Conservation (phyloP, 2,888 invertebrate species). For the Andrena haemorrhoa region DNA sequence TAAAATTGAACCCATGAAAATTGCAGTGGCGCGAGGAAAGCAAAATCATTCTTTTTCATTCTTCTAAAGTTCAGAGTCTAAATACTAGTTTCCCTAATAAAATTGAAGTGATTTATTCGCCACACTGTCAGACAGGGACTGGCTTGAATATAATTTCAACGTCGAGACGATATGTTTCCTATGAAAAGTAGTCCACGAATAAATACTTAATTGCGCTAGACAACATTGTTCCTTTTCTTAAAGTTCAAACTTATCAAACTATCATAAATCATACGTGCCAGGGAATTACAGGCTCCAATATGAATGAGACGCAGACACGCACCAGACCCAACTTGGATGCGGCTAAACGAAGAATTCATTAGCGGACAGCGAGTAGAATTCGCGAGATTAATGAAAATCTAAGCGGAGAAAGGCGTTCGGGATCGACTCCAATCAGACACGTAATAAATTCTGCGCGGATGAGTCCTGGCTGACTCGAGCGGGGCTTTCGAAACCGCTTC, state of each 20-base stretch:
- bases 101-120: no score
- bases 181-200: not conserved
- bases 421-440: not conserved
- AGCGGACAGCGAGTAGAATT: not conserved
- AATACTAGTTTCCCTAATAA: no score
- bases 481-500: conserved; percentile 52
- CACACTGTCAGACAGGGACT: no score
- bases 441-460: conserved; percentile 18
- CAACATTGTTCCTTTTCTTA: not conserved
- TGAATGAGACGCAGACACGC: not conserved
- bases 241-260: not conserved
- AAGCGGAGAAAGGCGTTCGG: conserved; percentile 2
- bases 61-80: no score
- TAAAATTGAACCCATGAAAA: not conserved
- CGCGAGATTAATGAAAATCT: conserved; percentile 24
- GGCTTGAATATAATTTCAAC: no score
- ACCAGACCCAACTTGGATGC: not conserved
- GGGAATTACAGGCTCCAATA: not conserved
- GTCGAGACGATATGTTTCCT: not conserved
- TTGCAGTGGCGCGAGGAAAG: not conserved
- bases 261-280: not conserved
- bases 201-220: not conserved
- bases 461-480: conserved; percentile 9
- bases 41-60: not conserved
- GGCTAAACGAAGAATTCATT: not conserved